Evolutionary conservation across 2,797 vertebrate genomes (phyloP), one percentile per base, ranked within the genome.

Genomic region (Lindbergichthys nudifrons): DNA sequence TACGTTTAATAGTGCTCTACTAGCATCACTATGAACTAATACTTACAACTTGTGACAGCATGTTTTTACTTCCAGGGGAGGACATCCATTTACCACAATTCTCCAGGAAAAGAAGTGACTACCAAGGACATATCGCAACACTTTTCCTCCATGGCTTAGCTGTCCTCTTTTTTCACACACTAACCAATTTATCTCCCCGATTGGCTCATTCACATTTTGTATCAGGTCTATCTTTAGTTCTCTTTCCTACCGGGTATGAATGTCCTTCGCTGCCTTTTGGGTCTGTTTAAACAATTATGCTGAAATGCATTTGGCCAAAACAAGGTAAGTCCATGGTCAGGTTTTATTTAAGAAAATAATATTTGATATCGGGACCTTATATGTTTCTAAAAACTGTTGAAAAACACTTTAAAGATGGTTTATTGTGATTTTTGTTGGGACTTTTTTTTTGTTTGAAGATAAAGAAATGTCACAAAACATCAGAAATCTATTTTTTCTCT

Each of bases 1-100:
- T 52, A 81, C 62, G 42, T 63, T 13, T 75, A 50, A 63, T 18
- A 70, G 67, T 42, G 10, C 48, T 56, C 8, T 14, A n/a, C 16
- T 10, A 52, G 57, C 53, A 59, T 50, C 50, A 64, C 54, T 51
- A 47, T 51, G 70, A 65, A 52, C 62, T 42, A 32, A 65, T 60
- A 57, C 68, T 59, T 63, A 11, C 3, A 65, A 64, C 39, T 52
- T 71, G 21, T 65, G 48, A 68, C 36, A n/a, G 41, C 23, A 13
- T 26, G 16, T 10, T 51, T 65, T 43, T 65, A 32, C 14, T 23
- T 19, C 30, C 15, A 0, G 3, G 45, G 14, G 51, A 63, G 50
- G 12, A 12, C 4, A 39, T 21, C 16, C 51, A 26, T 26, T 26
- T 26, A 26, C 26, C 4, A 26, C 26, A 26, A 26, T 26, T 26